Conservation (phyloP, 2,888 invertebrate species). For the Tromatobia lineatoria region DNA sequence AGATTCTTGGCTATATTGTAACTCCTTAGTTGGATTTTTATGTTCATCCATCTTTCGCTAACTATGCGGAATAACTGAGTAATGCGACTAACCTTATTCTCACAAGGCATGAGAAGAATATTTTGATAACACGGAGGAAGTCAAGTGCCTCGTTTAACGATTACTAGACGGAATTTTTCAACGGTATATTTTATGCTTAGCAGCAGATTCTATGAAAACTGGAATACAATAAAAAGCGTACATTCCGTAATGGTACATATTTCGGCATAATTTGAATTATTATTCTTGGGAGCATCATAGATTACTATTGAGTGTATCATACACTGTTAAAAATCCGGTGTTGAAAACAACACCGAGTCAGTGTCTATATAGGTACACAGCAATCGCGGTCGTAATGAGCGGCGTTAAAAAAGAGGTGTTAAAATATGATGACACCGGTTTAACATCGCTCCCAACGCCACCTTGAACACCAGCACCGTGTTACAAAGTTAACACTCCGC, state of each 20-base stretch:
- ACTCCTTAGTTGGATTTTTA: slow-evolving; percentile 36
- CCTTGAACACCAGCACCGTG: too few relatives aligned
- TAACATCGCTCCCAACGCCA: too few relatives aligned
- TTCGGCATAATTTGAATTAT: neutral
- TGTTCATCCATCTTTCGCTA: slow-evolving; percentile 4
- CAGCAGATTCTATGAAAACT: neutral
- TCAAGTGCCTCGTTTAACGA: neutral
- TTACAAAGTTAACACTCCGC: too few relatives aligned
- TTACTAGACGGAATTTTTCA: neutral
- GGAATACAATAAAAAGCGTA: neutral
- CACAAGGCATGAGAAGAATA: neutral
- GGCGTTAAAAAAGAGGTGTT: too few relatives aligned
- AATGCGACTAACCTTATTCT: slow-evolving; percentile 11
- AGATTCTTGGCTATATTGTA: slow-evolving; percentile 20
- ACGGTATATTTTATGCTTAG: neutral
- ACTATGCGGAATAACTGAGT: slow-evolving; percentile 21
- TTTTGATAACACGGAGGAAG: neutral
- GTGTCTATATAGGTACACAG: too few relatives aligned
- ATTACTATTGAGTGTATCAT: too few relatives aligned
- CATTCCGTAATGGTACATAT: neutral
- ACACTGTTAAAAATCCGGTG: too few relatives aligned
- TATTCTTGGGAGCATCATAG: neutral
- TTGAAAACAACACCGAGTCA: too few relatives aligned
- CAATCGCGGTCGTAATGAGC: too few relatives aligned
- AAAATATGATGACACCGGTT: too few relatives aligned